Evolutionary conservation across 2,888 invertebrate species (phyloP).

Genomic region (Caenorhabditis panamensis): DNA sequence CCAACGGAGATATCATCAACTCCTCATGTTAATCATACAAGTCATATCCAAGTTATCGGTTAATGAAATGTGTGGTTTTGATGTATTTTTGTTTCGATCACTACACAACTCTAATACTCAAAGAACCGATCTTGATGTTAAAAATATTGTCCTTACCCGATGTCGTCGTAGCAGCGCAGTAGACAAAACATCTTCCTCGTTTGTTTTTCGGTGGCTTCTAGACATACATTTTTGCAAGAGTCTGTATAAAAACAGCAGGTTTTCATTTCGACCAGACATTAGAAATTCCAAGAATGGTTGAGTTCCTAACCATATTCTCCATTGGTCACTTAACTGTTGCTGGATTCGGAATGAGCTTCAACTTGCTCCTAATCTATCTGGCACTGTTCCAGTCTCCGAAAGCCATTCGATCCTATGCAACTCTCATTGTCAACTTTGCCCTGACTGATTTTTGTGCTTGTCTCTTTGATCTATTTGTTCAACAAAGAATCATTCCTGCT

Average conservation of each 20-base stretch:
- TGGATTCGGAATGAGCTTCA: constrained; percentile 24
- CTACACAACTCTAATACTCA: too few relatives aligned
- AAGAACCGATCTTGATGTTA: too few relatives aligned
- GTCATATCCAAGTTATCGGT: constrained; percentile 37
- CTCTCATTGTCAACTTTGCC: constrained; percentile 46
- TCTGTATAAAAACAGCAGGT: too few relatives aligned
- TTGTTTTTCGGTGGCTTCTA: too few relatives aligned
- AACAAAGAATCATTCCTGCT: constrained; percentile 45
- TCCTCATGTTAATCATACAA: constrained; percentile 28
- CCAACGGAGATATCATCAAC: constrained; percentile 32
- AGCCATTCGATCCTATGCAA: constrained; percentile 41
- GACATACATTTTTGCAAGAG: too few relatives aligned
- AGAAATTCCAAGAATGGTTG: background rate
- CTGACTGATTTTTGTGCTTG: constrained; percentile 46
- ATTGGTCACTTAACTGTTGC: constrained; percentile 28
- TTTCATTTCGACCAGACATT: constrained; percentile 28
- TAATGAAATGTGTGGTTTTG: too few relatives aligned
- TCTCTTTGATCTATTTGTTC: constrained; percentile 46
- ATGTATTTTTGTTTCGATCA: too few relatives aligned
- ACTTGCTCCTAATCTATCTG: constrained; percentile 24
- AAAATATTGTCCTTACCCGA: too few relatives aligned
- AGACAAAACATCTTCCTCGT: too few relatives aligned
- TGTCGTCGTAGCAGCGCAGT: too few relatives aligned
- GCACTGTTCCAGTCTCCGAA: constrained; percentile 31
- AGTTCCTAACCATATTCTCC: constrained; percentile 31